phyloP scores from a whole-genome alignment of 2,888 invertebrate genomes.

The Nemotelus pantherinus region DNA sequence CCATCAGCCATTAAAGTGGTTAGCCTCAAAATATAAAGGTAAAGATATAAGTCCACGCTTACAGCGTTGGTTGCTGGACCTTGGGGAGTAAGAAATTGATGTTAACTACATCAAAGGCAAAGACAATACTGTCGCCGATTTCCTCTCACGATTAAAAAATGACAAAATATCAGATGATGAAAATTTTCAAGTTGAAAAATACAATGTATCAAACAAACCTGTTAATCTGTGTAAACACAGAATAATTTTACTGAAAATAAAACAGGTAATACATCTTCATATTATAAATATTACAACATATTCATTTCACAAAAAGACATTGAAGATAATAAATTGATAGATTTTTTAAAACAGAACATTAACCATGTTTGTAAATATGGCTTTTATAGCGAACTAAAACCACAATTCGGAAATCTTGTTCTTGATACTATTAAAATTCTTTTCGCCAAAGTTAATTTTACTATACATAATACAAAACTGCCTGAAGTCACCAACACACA shows the following conservation, averaged over 20 bases:
- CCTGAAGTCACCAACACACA: neutral
- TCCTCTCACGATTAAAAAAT: slow-evolving; percentile 4
- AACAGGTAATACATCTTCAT: neutral
- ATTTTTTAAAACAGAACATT: neutral
- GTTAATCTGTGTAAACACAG: neutral
- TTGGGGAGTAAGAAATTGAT: slow-evolving; percentile 28
- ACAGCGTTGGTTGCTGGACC: slow-evolving; percentile 25
- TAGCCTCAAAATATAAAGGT: slow-evolving; percentile 21
- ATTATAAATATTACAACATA: neutral
- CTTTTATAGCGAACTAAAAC: neutral
- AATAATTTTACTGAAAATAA: neutral
- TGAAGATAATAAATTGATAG: neutral
- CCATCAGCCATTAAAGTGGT: slow-evolving; percentile 40
- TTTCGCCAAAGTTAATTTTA: neutral
- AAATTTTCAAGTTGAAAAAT: neutral
- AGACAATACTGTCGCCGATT: slow-evolving; percentile 37
- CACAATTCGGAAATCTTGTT: neutral
- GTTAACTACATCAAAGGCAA: slow-evolving; percentile 43
- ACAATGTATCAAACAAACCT: neutral
- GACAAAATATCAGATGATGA: neutral
- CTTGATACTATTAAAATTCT: neutral
- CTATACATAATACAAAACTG: neutral
- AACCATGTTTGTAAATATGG: neutral
- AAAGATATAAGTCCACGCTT: slow-evolving; percentile 35
- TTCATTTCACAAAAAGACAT: neutral